Base-by-base conservation (phyloP, 2,797 vertebrate species). In the Manis crassicaudata region DNA sequence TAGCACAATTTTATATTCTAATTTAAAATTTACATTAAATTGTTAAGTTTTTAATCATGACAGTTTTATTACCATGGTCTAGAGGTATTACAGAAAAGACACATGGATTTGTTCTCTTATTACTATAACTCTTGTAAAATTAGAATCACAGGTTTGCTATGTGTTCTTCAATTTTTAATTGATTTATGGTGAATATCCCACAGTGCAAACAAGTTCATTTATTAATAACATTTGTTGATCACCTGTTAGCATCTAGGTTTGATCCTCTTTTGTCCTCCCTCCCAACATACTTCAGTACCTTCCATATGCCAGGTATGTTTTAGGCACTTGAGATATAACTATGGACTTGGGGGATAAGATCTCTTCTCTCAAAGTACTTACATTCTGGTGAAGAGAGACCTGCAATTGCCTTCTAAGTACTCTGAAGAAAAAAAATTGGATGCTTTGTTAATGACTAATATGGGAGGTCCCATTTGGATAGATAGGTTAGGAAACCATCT, bases 21-120 rank as follows among this genome's bases (percentile, higher is more conserved):
- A 65, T 90, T 90, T 86, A n/a, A 86, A 91, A 62, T 76, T 94
- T 79, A 72, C 12, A 85, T 91, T 84, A 63, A 77, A 25, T 91
- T 62, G 21, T 75, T 20, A 12, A 60, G 43, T 93, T 65, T 62
- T 54, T 54, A 27, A 62, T 92, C n/a, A 73, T 84, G 84, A 12
- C 77, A 32, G 20, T 80, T 89, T 88, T 97, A 85, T 81, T 88
- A 70, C 37, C 14, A 6, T 56, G 32, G 58, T 79, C 50, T 25
- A 88, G n/a, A 92, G 46, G 14, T 83, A 77, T 65, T 85, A 92
- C 46, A 25, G 79, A 20, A 25, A 76, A 96, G 89, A 88, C 54
- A n/a, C 46, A 94, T 92, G 10, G 14, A 54, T n/a, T 90, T 37
- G 62, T 91, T 97, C 32, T 27, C 43, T 92, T 17, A 50, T 92